Evolutionary conservation across 1,140 invertebrate species (phyloP).

Genomic region (Philotrypesis tridentata): DNA sequence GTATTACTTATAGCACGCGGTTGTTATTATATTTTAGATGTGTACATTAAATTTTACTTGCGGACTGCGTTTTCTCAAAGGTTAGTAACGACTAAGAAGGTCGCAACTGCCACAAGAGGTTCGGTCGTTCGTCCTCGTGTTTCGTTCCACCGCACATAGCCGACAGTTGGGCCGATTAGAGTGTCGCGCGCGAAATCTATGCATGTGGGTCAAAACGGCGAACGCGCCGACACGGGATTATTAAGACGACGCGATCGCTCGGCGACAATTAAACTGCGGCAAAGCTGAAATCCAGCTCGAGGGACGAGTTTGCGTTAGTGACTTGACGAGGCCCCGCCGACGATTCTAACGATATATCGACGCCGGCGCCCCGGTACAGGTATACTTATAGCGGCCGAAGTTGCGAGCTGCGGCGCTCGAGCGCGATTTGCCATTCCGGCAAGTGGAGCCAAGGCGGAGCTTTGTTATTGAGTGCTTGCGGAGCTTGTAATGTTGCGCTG

Average conservation of each 20-base stretch:
- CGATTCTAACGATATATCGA: neutral
- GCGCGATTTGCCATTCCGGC: neutral
- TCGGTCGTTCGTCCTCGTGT: neutral
- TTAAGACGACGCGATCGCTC: neutral
- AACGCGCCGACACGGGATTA: constrained; percentile 3
- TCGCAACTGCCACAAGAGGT: too few species aligned
- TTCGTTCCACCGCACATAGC: neutral
- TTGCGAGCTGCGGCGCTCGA: too few species aligned
- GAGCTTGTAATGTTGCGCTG: neutral
- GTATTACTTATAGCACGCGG: too few species aligned
- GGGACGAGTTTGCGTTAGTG: neutral
- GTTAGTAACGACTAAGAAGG: too few species aligned
- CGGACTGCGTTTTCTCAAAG: too few species aligned
- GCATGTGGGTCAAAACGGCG: neutral
- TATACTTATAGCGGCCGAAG: too few species aligned
- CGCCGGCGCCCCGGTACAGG: too few species aligned
- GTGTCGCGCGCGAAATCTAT: constrained; percentile 13
- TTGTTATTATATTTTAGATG: too few species aligned
- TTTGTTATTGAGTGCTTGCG: constrained; percentile 4
- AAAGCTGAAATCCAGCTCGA: neutral
- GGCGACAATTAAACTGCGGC: neutral
- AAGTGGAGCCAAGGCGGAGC: neutral
- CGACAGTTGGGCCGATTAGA: constrained; percentile 19
- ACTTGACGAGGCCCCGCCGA: neutral
- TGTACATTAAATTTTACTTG: too few species aligned